Evolutionary conservation across 2,888 invertebrate genomes (phyloP).

Genomic region (Phyto melanocephala): DNA sequence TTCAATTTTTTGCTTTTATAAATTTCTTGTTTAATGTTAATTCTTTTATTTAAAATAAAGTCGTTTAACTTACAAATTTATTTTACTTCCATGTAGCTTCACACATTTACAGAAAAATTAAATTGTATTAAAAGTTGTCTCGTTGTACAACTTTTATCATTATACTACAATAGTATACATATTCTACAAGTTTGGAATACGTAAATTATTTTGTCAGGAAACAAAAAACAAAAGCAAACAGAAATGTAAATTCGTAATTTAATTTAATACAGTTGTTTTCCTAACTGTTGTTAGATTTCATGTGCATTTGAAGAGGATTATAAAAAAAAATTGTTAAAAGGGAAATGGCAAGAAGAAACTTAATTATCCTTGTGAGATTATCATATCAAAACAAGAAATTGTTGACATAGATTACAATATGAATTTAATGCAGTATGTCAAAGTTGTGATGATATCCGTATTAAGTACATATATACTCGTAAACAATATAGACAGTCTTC

Average conservation of each 20-base stretch:
- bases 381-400: background rate
- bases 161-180: too few species aligned
- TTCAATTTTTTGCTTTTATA: too few species aligned
- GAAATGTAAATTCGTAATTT: background rate
- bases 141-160: too few species aligned
- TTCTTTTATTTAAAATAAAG: too few species aligned
- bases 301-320: background rate
- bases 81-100: too few species aligned
- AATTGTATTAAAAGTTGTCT: too few species aligned
- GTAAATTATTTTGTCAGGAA: background rate
- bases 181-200: background rate
- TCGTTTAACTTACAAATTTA: too few species aligned
- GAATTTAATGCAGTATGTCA: too few species aligned
- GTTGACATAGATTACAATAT: constrained; percentile 9
- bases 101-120: too few species aligned
- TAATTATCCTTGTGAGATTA: constrained; percentile 15
- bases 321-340: background rate
- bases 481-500: background rate
- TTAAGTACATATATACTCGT: background rate
- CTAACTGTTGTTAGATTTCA: background rate
- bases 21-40: too few species aligned
- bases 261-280: background rate
- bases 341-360: background rate
- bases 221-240: background rate
- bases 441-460: background rate